phyloP scores from a whole-genome alignment of 2,797 vertebrate genomes.

The Eulemur mongoz region DNA sequence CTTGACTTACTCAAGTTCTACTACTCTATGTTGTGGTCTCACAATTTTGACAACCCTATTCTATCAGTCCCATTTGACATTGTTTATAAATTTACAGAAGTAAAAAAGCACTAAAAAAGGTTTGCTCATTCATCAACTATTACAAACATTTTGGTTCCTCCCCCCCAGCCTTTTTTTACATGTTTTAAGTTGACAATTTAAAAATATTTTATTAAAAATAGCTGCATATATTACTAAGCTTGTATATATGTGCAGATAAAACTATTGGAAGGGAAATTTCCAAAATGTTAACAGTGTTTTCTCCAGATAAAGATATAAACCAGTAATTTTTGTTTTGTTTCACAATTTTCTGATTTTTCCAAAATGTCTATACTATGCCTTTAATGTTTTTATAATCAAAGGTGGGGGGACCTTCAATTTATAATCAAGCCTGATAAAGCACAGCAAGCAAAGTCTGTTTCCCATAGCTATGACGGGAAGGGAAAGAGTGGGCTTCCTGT shows the following conservation, averaged over 20 bases:
- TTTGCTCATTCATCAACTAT: not conserved
- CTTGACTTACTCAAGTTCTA: not conserved
- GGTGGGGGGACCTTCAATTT: not conserved
- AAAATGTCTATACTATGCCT: not conserved
- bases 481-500: not conserved
- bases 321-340: not conserved
- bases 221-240: not conserved
- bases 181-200: not conserved
- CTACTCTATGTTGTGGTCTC: not conserved
- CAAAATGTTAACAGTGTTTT: not conserved
- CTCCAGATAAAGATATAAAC: not conserved
- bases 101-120: not conserved
- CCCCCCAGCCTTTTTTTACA: not conserved
- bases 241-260: not conserved
- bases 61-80: not conserved
- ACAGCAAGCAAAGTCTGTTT: not conserved
- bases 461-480: not conserved
- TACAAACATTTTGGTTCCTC: not conserved
- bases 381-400: not conserved
- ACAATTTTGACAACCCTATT: not conserved
- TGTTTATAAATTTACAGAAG: not conserved
- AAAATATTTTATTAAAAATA: not conserved
- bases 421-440: not conserved
- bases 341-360: not conserved
- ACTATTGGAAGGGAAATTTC: not conserved